phyloP scores from a whole-genome alignment of 1,140 invertebrate genomes.

The Amyelois transitella region DNA sequence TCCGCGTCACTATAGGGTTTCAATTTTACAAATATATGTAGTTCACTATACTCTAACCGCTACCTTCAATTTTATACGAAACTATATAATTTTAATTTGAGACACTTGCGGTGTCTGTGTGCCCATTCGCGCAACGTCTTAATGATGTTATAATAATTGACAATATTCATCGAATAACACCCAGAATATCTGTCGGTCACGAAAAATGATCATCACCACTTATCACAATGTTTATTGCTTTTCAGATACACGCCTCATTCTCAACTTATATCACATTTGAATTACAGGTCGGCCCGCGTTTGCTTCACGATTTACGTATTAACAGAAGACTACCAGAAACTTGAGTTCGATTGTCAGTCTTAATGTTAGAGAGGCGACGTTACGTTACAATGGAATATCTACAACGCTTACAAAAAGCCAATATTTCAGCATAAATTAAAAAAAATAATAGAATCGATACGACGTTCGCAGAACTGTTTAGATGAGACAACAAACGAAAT shows the following conservation, averaged over 20 bases:
- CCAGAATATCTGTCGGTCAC: conserved; percentile 36
- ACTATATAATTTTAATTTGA: not conserved
- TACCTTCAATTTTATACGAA: not conserved
- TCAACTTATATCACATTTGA: conserved; percentile 34
- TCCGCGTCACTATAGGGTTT: conserved; percentile 2
- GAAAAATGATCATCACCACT: conserved; percentile 53
- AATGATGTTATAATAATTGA: conserved; percentile 60
- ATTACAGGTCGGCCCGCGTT: conserved; percentile 10
- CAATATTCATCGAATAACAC: conserved; percentile 50
- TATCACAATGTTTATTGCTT: conserved; percentile 73
- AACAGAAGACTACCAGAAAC: conserved; percentile 33
- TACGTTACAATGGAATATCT: conserved; percentile 26
- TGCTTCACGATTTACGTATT: conserved; percentile 18
- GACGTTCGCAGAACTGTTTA: conserved; percentile 18
- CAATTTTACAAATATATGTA: not conserved
- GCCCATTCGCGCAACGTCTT: conserved; percentile 15
- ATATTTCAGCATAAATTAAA: conserved; percentile 74
- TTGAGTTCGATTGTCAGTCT: conserved; percentile 42
- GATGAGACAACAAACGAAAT: conserved; percentile 45
- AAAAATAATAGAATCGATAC: conserved; percentile 37
- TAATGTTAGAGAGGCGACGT: conserved; percentile 32
- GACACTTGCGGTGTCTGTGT: conserved; percentile 13
- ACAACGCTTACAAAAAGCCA: conserved; percentile 26
- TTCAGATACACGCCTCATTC: conserved; percentile 60
- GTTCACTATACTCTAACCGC: too few relatives aligned